Evolutionary conservation across 2,888 invertebrate genomes (phyloP), one percentile per base, ranked within the genome.

Genomic region (Melanophora roralis): DNA sequence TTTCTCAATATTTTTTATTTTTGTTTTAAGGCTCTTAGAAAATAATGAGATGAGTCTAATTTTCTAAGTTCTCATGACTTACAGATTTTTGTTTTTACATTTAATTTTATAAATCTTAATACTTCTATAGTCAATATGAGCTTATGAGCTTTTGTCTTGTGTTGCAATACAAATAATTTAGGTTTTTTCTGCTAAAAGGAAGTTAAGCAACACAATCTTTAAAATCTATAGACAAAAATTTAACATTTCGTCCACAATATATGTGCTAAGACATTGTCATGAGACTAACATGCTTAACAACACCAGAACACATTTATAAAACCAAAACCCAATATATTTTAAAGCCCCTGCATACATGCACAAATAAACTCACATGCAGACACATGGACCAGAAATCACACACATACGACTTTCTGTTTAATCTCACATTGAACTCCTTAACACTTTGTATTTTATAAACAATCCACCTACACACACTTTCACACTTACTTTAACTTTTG

Each of bases 201-300:
- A 27, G 27, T 27, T 27, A 27, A 27, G 27, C 27, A 38, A 53
- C 57, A 49, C 27, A 11, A 3, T 8, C 43, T 53, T 72, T 68
- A 67, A 73, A 73, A n/a, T n/a, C 49, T 59, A 62, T 73, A 60
- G 12, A 34, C 34, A 73, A 68, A 71, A 71, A 53, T 71, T 59
- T 71, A 71, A 67, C 53, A 80, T 76, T 79, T 79, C 62, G 72
- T 76, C 75, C 79, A 80, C 75, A 80, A 80, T 67, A 75, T 76
- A 76, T 72, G 65, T 75, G 3, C 6, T 60, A 80, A 79, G 67
- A 76, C 55, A 80, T 68, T 74, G 69, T 65, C 49, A 73, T 47
- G 65, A 73, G 38, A n/a, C 16, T 12, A 16, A 55, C 45, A 53
- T 2, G n/a, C 21, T 34, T 19, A 9, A 36, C 27, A 64, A 55